Conservation (phyloP, 2,113 vertebrate species). For the Fulmarus glacialis region DNA sequence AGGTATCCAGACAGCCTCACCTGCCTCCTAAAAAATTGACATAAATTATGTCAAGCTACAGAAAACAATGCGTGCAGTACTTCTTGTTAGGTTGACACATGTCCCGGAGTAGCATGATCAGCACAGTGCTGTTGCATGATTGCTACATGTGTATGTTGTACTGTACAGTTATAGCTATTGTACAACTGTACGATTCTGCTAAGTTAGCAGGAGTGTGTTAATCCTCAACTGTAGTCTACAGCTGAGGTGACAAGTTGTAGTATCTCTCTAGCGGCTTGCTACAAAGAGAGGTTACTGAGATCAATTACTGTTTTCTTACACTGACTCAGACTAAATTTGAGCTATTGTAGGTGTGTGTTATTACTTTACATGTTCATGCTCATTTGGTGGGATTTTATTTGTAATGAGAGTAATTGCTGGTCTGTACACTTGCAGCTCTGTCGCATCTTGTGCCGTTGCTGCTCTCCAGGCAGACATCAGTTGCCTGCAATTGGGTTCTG, state of each 20-base stretch:
- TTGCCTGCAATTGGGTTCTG: background rate
- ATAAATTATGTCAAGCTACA: conserved; percentile 37
- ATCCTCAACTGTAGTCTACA: background rate
- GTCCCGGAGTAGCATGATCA: background rate
- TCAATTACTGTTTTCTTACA: background rate
- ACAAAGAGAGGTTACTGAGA: background rate
- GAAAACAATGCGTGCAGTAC: background rate
- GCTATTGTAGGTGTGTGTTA: background rate
- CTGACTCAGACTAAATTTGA: background rate
- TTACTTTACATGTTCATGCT: background rate
- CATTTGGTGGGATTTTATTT: background rate
- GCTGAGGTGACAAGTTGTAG: background rate
- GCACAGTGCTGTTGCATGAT: background rate
- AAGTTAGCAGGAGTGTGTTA: background rate
- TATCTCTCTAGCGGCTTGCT: background rate
- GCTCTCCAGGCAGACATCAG: background rate
- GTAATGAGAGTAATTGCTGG: background rate
- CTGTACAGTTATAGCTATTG: background rate
- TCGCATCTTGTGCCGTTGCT: background rate
- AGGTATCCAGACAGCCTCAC: conserved; percentile 2
- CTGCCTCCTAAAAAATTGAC: background rate
- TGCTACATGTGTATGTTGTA: background rate
- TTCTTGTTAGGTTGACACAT: background rate
- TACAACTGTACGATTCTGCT: background rate
- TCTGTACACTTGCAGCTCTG: background rate